phyloP scores from a whole-genome alignment of 2,113 vertebrate species.

The Apodemus speciosus region DNA sequence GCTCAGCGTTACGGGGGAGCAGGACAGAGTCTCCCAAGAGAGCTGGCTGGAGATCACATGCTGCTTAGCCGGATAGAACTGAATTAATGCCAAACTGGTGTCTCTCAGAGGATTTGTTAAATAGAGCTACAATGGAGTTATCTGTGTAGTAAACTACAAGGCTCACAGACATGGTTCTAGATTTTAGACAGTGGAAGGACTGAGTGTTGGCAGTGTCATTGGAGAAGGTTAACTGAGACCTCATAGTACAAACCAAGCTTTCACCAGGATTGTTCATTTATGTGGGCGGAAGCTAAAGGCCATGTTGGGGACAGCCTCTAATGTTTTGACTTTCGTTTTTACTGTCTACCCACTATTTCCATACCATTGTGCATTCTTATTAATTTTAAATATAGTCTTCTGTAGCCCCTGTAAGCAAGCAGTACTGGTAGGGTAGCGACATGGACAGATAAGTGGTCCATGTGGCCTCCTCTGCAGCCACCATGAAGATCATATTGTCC shows the following conservation, averaged over 20 bases:
- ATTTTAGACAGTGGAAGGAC: not conserved
- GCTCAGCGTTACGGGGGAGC: too few species aligned
- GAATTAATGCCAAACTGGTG: not conserved
- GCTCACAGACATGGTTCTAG: not conserved
- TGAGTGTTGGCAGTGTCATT: not conserved
- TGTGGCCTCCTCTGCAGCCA: not conserved
- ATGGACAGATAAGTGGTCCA: not conserved
- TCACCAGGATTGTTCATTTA: not conserved
- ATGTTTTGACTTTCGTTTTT: not conserved
- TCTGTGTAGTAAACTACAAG: not conserved
- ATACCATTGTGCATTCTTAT: not conserved
- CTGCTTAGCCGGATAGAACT: not conserved
- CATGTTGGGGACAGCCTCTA: not conserved
- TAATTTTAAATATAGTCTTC: not conserved
- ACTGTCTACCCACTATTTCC: not conserved
- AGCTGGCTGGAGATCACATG: not conserved
- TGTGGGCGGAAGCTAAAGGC: too few species aligned
- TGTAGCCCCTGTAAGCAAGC: not conserved
- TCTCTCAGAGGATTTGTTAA: not conserved
- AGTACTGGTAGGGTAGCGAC: not conserved
- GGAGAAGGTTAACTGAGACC: not conserved
- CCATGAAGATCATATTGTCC: not conserved
- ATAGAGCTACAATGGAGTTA: not conserved
- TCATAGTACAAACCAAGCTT: not conserved
- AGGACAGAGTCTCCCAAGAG: not conserved